Evolutionary conservation across 2,113 vertebrate species (phyloP).

Genomic region (Vimba vimba): DNA sequence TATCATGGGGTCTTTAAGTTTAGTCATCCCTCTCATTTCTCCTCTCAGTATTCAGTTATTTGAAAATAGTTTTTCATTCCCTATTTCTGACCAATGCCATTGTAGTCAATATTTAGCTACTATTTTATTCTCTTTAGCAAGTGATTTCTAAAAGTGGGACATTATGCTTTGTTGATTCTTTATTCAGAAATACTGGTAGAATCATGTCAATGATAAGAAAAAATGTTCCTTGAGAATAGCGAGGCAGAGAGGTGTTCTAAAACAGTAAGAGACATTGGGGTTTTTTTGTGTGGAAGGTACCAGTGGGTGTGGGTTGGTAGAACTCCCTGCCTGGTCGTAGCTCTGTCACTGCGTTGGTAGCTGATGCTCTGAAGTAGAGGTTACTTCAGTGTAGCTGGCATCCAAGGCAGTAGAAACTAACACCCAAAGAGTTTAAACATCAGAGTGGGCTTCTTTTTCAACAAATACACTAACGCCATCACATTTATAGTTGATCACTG

Average conservation of each 20-base stretch:
- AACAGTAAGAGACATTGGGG: background rate
- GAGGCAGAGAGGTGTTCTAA: slow-evolving; percentile 28
- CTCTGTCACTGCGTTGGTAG: slow-evolving; percentile 62
- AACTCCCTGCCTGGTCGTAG: slow-evolving; percentile 48
- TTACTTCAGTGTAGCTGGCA: slow-evolving; percentile 89
- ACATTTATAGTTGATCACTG: background rate
- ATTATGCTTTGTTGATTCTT: slow-evolving; percentile 3
- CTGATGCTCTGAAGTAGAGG: slow-evolving; percentile 78
- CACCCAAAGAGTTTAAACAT: slow-evolving; percentile 54
- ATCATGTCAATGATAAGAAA: slow-evolving; percentile 21
- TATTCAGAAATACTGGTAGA: slow-evolving; percentile 13
- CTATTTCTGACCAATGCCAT: background rate
- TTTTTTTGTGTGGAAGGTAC: slow-evolving; percentile 37
- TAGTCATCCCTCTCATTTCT: background rate
- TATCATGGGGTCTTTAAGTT: background rate
- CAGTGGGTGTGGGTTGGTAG: slow-evolving; percentile 51
- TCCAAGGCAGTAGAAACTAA: slow-evolving; percentile 85
- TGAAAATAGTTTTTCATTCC: background rate
- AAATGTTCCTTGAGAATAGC: background rate
- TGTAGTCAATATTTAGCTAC: slow-evolving; percentile 17
- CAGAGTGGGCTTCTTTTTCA: slow-evolving; percentile 39
- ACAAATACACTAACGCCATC: background rate
- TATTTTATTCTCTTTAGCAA: background rate
- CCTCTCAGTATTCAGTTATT: background rate
- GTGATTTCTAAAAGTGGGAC: slow-evolving; percentile 6